Base-by-base conservation (phyloP, 2,888 invertebrate genomes). In the Heliconius erato region DNA sequence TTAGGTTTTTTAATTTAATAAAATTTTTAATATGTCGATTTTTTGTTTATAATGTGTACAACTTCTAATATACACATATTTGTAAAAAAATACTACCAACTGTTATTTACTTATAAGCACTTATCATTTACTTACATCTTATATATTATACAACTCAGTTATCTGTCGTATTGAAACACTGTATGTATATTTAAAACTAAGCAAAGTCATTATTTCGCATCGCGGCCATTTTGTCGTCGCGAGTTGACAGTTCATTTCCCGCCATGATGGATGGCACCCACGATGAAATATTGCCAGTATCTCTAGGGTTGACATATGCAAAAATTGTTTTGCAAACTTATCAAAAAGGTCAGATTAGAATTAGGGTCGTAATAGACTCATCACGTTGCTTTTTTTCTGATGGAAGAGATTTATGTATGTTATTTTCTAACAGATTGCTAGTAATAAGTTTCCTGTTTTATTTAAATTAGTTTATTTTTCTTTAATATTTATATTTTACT, bases 261-360 rank as follows among this genome's bases (percentile, higher is more conserved):
- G 91, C 93, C 94, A 95, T 95, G 95, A 95, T 94, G 92, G 94
- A 95, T 95, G 88, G 90, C 90, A 90, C 89, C 85, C 87, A 80
- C 88, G 88, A 88, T 95, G 94, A 95, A 91, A 92, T 94, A 96
- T 95, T 91, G 93, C 93, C 90, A 89, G 89, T 87, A 88, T 90
- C 92, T 86, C 87, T 86, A 85, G 90, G 89, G 93, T 94, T 94
- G 95, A 94, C 95, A 94, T 94, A 96, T 96, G 95, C 95, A 96
- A 96, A 95, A 96, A 95, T 94, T 95, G 95, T 95, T 93, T 95
- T 90, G 92, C 89, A 90, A 94, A 94, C 91, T 94, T 91, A 94
- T 94, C 92, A 94, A 91, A 92, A 91, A 93, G 94, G 93, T 93
- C 91, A 91, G 90, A 92, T 93, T 92, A 91, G 89, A 86, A 90